Base-by-base conservation (phyloP, 2,113 vertebrate genomes). In the Paramormyrops kingsleyae region DNA sequence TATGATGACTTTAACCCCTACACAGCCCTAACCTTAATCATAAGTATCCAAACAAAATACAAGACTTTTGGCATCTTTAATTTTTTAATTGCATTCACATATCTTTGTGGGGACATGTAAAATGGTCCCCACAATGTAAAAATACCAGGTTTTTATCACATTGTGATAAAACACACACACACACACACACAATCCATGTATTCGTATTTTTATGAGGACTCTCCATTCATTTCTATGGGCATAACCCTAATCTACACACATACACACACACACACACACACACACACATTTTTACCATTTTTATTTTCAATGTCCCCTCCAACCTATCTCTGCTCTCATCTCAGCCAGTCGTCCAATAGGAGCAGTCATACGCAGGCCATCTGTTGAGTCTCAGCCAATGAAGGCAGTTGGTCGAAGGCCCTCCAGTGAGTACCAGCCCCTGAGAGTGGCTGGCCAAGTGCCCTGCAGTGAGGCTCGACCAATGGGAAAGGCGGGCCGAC, bases 401-500 rank as follows among this genome's bases (percentile, higher is more conserved):
- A 87, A 35, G 47, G 50, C 56, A 66, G 35, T 62, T 88, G 39
- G 56, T 39, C 31, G 53, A 62, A 88, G 52, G 39, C 35, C 87
- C n/a, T 88, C 87, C 87, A 88, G 87, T n/a, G 53, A 59, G 39
- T 62, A 44, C 53, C 52, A 88, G 35, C 35, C 35, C 27, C 49
- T 53, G 31, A 87, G 85, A 87, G 49, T 21, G 87, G 8, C 87
- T 42, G 52, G 87, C 87, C 87, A 88, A 66, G 35, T 35, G 39
- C 53, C 53, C 53, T 39, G 53, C 35, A 13, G 53, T 13, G 56
- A 88, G 19, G n/a, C 12, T 46, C 35, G 35, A 21, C 97, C 97
- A 3, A 92, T 97, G 93, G 97, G 96, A 92, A 92, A 94, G 24
- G 92, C 93, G 66, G 95, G 96, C 80, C 97, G 96, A 80, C 92